Evolutionary conservation across 2,888 invertebrate species (phyloP), one percentile per base, ranked within the genome.

Genomic region (Electrophaes corylata): DNA sequence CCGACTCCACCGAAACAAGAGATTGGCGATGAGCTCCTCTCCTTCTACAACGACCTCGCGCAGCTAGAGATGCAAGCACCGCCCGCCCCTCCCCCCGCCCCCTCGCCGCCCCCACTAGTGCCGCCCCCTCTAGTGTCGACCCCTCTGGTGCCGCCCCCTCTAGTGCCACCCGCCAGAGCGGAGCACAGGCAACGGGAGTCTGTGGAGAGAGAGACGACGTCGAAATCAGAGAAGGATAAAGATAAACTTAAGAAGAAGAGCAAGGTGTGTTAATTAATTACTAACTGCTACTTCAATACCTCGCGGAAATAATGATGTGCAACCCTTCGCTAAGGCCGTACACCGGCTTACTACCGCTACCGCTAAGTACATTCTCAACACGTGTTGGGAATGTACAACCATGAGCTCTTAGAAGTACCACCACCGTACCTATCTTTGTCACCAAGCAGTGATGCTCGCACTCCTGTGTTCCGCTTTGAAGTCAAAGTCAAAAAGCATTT

Each of bases 21-120:
- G 56, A 87, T 92, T 11, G 86, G 88, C 16, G 92, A 92, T 19
- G 93, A 92, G 56, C 75, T 93, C 0, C 79, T 85, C 18, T 92
- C 92, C 0, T 93, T 93, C 81, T 93, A 93, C 83, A 92, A 83
- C 64, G 93, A 93, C 59, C 81, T 93, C 20, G 93, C 93, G 0
- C 85, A 90, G 44, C 61, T 93, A 1, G 93, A 93, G 65, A 87
- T 88, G 40, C 66, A 70, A 0, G 56, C 72, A 0, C 66, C 72
- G 0, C 37, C 37, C 37, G 16, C 37, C 8, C 16, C 69, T 8
- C 70, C 69, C 1, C 65, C 71, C 1, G 14, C 69, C 58, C 41
- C 62, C 58, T 71, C 78, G 1, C 78, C 76, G 2, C 75, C 73
- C 18, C 74, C 72, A 2, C 59, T 69, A 0, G 26, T 11, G 4